These are phyloP conservation scores for Conus canariensis DNA, from an alignment of 2,888 invertebrate genomes.

Conservation along the genomic window DNA sequence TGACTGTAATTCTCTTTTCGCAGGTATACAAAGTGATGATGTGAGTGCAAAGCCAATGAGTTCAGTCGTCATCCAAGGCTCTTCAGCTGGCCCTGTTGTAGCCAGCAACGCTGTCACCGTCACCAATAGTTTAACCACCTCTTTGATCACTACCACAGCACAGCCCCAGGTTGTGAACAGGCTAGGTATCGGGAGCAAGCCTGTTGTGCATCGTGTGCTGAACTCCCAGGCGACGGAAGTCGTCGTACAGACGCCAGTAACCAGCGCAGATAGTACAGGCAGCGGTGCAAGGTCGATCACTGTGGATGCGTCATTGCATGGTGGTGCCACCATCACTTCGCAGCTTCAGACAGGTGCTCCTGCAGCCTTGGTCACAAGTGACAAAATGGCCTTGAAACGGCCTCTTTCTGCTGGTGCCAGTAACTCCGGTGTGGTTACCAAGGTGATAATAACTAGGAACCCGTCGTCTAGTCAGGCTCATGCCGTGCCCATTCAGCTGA, in stretches of 20 bases:
- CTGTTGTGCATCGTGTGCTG: conserved; percentile 25
- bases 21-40: conserved; percentile 61
- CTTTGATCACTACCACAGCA: neutral
- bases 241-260: conserved; percentile 19
- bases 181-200: neutral
- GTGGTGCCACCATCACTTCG: conserved; percentile 25
- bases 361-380: conserved; percentile 40
- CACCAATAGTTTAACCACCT: conserved; percentile 18
- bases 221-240: conserved; percentile 26
- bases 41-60: conserved; percentile 38
- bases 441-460: conserved; percentile 77
- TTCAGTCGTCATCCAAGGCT: conserved; percentile 39
- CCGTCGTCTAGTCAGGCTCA: conserved; percentile 72
- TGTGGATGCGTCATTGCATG: conserved; percentile 25
- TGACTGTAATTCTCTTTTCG: conserved; percentile 38
- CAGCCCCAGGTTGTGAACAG: conserved; percentile 1
- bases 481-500: conserved; percentile 65
- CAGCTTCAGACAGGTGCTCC: conserved; percentile 32
- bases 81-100: conserved; percentile 27
- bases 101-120: conserved; percentile 9
- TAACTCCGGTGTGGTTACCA: conserved; percentile 69
- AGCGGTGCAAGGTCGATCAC: conserved; percentile 29
- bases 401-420: conserved; percentile 53
- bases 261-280: neutral
- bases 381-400: conserved; percentile 54